Conservation (phyloP, 1,140 invertebrate genomes). For the Aricia agestis region DNA sequence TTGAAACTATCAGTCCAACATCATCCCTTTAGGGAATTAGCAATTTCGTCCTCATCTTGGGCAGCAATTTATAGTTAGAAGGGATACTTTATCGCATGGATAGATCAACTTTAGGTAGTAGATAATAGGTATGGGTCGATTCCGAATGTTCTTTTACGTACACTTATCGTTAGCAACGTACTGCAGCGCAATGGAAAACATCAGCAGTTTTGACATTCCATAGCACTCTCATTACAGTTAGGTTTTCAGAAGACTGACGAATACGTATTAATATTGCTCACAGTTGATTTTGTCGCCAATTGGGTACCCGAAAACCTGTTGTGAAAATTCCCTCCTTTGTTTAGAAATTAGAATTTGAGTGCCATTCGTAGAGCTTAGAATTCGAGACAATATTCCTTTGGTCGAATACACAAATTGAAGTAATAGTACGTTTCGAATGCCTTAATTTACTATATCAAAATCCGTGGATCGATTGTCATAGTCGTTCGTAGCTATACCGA, state of each 20-base stretch:
- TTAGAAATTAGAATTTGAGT: conserved; percentile 53
- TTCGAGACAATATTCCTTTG: conserved; percentile 61
- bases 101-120: conserved; percentile 52
- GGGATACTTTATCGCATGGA: conserved; percentile 52
- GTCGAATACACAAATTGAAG: conserved; percentile 25
- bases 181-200: background rate
- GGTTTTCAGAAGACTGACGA: conserved; percentile 67
- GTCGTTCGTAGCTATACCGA: conserved; percentile 8
- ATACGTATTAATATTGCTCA: conserved; percentile 69
- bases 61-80: conserved; percentile 63
- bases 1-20: conserved; percentile 40
- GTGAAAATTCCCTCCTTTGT: conserved; percentile 63
- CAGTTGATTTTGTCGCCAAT: conserved; percentile 20
- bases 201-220: conserved; percentile 54
- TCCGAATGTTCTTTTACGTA: conserved; percentile 30
- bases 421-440: conserved; percentile 25
- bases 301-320: conserved; percentile 41
- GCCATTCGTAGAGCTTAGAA: conserved; percentile 66
- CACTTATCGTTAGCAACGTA: background rate
- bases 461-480: background rate
- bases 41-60: conserved; percentile 67
- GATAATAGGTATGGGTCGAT: conserved; percentile 42
- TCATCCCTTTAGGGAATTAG: conserved; percentile 35
- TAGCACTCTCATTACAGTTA: conserved; percentile 57
- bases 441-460: conserved; percentile 24